Percentiles rank a stretch among this genome's conserved stretches.
Conservation (phyloP, 1,140 invertebrate genomes). For the Plutomurus gul region DNA sequence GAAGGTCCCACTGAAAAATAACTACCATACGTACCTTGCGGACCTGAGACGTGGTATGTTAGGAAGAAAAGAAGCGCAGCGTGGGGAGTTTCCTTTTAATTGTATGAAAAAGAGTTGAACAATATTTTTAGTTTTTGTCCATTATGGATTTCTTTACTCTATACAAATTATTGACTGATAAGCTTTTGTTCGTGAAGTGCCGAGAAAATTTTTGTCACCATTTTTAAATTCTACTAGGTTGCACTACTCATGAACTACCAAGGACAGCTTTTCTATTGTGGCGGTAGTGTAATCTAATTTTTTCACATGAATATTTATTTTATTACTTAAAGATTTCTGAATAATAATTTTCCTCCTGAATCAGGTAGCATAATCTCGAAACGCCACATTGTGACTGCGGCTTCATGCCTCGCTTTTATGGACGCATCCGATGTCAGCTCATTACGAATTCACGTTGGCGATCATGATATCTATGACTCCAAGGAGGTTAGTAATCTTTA, state of each 20-base stretch:
- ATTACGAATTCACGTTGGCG: not conserved
- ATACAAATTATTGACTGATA: too few species aligned
- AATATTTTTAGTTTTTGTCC: not conserved
- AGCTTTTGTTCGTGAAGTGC: too few species aligned
- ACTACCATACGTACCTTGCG: not conserved
- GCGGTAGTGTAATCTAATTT: not conserved
- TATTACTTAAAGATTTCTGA: too few species aligned
- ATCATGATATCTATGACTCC: not conserved
- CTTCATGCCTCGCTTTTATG: not conserved
- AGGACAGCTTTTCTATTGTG: constrained; percentile 1
- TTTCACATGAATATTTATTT: too few species aligned
- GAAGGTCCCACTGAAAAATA: not conserved
- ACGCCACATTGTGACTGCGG: too few species aligned
- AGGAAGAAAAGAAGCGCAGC: not conserved
- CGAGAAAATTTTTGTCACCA: not conserved
- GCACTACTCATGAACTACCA: constrained; percentile 14
- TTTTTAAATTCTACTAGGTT: not conserved
- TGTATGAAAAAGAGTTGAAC: not conserved
- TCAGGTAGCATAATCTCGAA: not conserved
- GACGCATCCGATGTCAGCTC: not conserved
- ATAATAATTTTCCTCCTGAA: not conserved
- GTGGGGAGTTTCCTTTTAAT: not conserved
- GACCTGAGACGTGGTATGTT: not conserved
- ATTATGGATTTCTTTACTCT: not conserved
- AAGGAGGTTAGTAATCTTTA: too few species aligned